Base-by-base conservation (phyloP, 2,888 invertebrate genomes). In the Carterocephalus palaemon region DNA sequence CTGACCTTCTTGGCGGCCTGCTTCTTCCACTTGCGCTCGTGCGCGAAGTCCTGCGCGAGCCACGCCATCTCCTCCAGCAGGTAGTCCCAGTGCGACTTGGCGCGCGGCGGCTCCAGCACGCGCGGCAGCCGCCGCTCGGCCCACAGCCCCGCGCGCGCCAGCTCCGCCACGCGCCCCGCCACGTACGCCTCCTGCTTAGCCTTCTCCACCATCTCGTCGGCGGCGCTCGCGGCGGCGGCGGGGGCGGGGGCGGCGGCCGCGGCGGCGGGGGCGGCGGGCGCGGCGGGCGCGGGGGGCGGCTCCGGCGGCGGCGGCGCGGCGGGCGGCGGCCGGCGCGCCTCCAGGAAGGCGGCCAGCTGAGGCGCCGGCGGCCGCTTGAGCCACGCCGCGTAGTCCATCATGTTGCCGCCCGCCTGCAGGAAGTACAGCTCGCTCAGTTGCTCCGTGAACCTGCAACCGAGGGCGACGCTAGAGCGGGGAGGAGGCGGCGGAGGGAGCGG, bases 51-150 rank as follows among this genome's bases (percentile, higher is more conserved):
- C 23, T 96, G 95, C 22, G 98, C 96, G 56, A 99, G 88, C 99
- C 99, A 99, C 23, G 94, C 94, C 97, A 98, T 98, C 86, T 99
- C 99, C 80, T 99, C 99, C 26, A 99, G 87, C 53, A 99, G 87
- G 80, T 97, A 99, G 81, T 99, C 99, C 98, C 99, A 99, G 79
- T 99, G 99, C 16, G 96, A 93, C 86, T 98, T 99, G 39, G 92
- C 89, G 52, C 98, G 89, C 49, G 93, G 90, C 58, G 97, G 96
- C 82, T 97, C 97, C 70, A 95, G 92, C 53, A 96, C 92, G 84
- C 97, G 97, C 40, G 97, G 97, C 72, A 98, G 88, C 46, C 97
- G 90, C 62, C 93, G 92, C 75, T 96, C 95, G 39, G 97, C 92
- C 99, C 98, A 99, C 67, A 98, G 88, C 20, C 98, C 99, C 70